phyloP scores from a whole-genome alignment of 2,888 invertebrate species.

The Linnaemya vulpina region DNA sequence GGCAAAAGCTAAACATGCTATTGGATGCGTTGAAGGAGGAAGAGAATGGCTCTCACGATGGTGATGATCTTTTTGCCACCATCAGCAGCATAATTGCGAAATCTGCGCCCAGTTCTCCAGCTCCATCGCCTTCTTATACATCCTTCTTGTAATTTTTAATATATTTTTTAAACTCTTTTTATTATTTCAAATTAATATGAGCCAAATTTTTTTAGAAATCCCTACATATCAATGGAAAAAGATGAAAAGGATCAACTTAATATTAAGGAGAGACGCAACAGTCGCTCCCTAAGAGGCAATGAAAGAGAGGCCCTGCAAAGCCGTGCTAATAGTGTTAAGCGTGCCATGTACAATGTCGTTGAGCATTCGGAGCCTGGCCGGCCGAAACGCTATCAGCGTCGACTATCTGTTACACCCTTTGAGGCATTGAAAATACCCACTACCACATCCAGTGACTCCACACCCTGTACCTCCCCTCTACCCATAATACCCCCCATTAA shows the following conservation, averaged over 20 bases:
- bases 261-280: slow-evolving; percentile 82
- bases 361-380: slow-evolving; percentile 88
- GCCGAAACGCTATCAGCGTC: slow-evolving; percentile 84
- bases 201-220: slow-evolving; percentile 75
- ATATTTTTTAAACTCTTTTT: background rate
- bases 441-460: slow-evolving; percentile 79
- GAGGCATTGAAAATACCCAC: slow-evolving; percentile 80
- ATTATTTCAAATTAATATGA: background rate
- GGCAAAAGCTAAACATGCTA: slow-evolving; percentile 89
- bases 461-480: slow-evolving; percentile 81
- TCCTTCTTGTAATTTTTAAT: slow-evolving; percentile 67
- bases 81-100: slow-evolving; percentile 79
- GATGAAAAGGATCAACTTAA: slow-evolving; percentile 85
- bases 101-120: slow-evolving; percentile 74
- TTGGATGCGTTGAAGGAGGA: slow-evolving; percentile 89
- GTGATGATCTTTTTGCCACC: slow-evolving; percentile 80
- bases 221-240: slow-evolving; percentile 84
- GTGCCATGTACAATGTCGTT: slow-evolving; percentile 90
- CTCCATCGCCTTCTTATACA: slow-evolving; percentile 71
- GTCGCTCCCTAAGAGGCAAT: slow-evolving; percentile 83
- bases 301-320: slow-evolving; percentile 86
- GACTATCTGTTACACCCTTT: slow-evolving; percentile 82
- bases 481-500: slow-evolving; percentile 82
- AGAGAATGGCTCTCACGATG: slow-evolving; percentile 83
- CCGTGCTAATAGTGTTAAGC: slow-evolving; percentile 92